phyloP scores from a whole-genome alignment of 2,888 invertebrate genomes.

The Apodemia mormo region DNA sequence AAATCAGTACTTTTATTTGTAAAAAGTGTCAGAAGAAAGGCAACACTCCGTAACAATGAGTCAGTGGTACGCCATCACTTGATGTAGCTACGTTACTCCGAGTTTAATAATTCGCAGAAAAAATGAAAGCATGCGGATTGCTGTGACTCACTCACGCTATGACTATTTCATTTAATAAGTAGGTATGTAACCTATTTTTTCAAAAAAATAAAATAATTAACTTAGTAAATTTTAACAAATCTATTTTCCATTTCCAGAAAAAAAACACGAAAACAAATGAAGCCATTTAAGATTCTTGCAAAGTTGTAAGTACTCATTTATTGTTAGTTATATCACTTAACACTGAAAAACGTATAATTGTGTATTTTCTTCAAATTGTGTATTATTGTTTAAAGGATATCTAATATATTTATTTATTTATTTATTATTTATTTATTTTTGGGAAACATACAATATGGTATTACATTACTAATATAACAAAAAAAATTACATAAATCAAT shows the following conservation, averaged over 20 bases:
- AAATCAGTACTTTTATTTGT: background rate
- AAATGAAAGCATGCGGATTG: constrained; percentile 38
- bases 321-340: too few species aligned
- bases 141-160: constrained; percentile 52
- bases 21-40: background rate
- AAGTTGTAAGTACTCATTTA: constrained; percentile 30
- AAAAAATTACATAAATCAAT: too few species aligned
- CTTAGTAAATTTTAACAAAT: background rate
- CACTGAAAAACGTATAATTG: too few species aligned
- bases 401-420: too few species aligned
- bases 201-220: background rate
- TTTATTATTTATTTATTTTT: too few species aligned
- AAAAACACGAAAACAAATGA: constrained; percentile 22
- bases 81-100: constrained; percentile 54
- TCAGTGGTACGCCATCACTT: constrained; percentile 61
- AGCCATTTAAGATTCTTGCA: constrained; percentile 27
- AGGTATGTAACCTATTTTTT: constrained; percentile 1
- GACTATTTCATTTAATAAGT: constrained; percentile 43
- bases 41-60: constrained; percentile 48
- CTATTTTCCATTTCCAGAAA: background rate
- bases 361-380: too few species aligned
- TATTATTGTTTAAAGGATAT: too few species aligned
- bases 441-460: too few species aligned
- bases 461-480: too few species aligned
- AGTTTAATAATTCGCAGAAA: constrained; percentile 42